Evolutionary conservation across 2,888 invertebrate species (phyloP).

Genomic region (Drosophila subquinaria): DNA sequence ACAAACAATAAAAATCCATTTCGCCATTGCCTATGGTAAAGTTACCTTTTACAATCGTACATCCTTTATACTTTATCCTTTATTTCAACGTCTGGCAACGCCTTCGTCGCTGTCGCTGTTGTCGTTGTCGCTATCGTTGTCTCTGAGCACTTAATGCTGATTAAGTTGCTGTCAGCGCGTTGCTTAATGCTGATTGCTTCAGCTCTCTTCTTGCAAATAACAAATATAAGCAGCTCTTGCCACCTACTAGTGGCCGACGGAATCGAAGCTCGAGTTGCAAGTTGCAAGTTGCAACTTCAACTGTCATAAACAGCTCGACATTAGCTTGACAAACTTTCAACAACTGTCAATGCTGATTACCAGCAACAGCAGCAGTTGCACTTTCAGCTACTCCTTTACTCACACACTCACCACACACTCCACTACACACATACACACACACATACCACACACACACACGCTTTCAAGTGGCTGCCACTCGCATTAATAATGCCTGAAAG

Average conservation of each 20-base stretch:
- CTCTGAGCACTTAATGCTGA: conserved; percentile 66
- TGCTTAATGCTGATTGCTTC: conserved; percentile 57
- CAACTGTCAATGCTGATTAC: conserved; percentile 75
- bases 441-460: conserved; percentile 8
- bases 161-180: conserved; percentile 62
- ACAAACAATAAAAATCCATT: conserved; percentile 74
- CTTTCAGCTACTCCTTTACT: conserved; percentile 20
- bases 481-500: conserved; percentile 70
- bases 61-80: conserved; percentile 33
- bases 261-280: conserved; percentile 14
- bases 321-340: conserved; percentile 64
- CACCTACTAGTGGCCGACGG: conserved; percentile 14
- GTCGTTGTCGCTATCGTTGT: background rate
- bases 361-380: conserved; percentile 23
- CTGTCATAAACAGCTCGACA: conserved; percentile 50
- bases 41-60: conserved; percentile 7
- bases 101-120: background rate
- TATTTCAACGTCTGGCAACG: conserved; percentile 37
- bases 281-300: conserved; percentile 3
- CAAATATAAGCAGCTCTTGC: conserved; percentile 38
- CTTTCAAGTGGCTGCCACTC: conserved; percentile 58
- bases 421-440: conserved; percentile 4
- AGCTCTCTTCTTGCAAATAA: conserved; percentile 23
- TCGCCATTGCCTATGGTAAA: conserved; percentile 34
- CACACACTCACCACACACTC: conserved; percentile 7